Conservation (phyloP, 2,113 vertebrate genomes). For the Dendrocopos noguchii region DNA sequence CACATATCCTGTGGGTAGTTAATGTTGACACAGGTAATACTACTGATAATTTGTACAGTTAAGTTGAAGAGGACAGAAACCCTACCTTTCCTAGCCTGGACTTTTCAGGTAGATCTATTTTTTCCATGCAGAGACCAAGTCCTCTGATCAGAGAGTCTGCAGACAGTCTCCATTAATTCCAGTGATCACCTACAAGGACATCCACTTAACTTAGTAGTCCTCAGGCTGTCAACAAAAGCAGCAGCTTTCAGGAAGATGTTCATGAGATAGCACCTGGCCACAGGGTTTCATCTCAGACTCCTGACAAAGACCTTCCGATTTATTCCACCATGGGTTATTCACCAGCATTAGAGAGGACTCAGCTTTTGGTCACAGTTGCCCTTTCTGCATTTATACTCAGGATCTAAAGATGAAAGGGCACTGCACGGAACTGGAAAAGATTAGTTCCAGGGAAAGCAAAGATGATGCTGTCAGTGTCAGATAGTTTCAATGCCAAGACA, state of each 20-base stretch:
- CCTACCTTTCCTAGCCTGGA: background rate
- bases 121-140: background rate
- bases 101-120: background rate
- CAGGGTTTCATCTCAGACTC: background rate
- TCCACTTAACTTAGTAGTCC: background rate
- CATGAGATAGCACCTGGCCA: background rate
- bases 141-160: background rate
- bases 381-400: background rate
- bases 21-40: background rate
- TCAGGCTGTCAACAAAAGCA: background rate
- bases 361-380: constrained; percentile 21
- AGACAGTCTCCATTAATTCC: background rate
- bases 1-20: background rate
- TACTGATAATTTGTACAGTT: background rate
- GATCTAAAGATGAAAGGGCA: constrained; percentile 12
- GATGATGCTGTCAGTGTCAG: constrained; percentile 58
- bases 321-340: background rate
- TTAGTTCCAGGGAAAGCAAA: constrained; percentile 53
- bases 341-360: background rate
- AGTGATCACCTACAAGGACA: background rate
- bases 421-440: background rate
- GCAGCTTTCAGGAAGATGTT: background rate
- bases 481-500: constrained; percentile 57
- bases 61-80: background rate
- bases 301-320: background rate